Base-by-base conservation (phyloP, 2,797 vertebrate genomes). In the Centropyge bicolor region DNA sequence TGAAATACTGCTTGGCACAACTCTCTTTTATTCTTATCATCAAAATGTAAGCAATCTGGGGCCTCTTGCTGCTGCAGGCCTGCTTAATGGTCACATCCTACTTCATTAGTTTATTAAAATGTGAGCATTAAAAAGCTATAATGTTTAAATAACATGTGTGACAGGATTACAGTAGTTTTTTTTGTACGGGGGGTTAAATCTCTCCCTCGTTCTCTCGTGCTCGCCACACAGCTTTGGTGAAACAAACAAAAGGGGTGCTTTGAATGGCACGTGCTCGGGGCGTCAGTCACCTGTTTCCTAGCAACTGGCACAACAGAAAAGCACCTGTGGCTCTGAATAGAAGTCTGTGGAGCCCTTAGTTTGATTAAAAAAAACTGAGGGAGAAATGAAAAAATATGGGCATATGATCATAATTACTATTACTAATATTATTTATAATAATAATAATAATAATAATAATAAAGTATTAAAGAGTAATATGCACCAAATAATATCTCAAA, bases 281-380 rank as follows among this genome's bases (percentile, higher is more conserved):
- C 92, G 95, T 94, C 96, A 95, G 85, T 96, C 95, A 94, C 82
- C 86, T 87, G 91, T 96, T 93, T 84, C 95, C 94, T 95, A 96
- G 96, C 96, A 97, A 96, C 95, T 81, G 79, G 68, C 91, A 94
- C 93, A 95, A 95, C 94, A 96, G 92, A 94, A 93, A 91, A 92
- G 94, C 95, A 96, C 96, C 96, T 96, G 96, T 95, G 91, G 94
- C 92, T 93, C 76, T 81, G 83, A 88, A 91, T 90, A 75, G 88
- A 75, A 68, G 62, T 61, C 70, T 51, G 55, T 55, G 85, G 4
- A 86, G 75, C 60, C 66, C 64, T 72, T 19, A 60, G 60, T 68
- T 84, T 35, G 65, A 81, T 72, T 81, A 71, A 69, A 77, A 60
- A 4, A 17, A 31, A 31, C 27, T 31, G 27, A 59, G 35, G 24